Evolutionary conservation across 2,113 vertebrate genomes (phyloP), one percentile per base, ranked within the genome.

Genomic region (Pachypanchax playfairii): DNA sequence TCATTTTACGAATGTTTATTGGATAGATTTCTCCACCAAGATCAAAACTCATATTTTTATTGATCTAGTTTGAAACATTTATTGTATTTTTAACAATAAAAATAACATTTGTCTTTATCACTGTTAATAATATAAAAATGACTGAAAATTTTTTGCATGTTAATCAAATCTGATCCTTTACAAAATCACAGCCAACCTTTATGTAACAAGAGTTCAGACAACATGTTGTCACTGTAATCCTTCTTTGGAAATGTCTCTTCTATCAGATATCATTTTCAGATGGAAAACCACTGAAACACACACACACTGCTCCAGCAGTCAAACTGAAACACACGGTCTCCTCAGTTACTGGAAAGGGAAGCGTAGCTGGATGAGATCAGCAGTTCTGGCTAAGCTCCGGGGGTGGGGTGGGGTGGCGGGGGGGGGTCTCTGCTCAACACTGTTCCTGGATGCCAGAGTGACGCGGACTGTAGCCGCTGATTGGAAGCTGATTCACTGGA

Each of bases 361-460:
- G 77, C 54, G 47, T 42, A 18, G 68, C 76, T 62, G 80, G 48
- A 82, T 87, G 87, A 87, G 78, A 70, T 87, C 84, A 87, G 80
- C 87, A 84, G 67, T 86, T 85, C 82, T 80, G 65, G 56, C 83
- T 58, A 39, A 58, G 80, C 79, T 73, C 61, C 47, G 61, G 20
- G 42, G 46, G 56, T 65, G 39, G 2, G 6, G n/a, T 57, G 20
- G 42, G 46, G 56, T 65, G 39, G 2, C 1, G n/a, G n/a, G 4
- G 17, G 38, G 14, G 38, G 53, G 58, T 77, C 60, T 77, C 53
- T 59, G 64, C 44, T 53, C 35, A 56, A 82, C 78, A 57, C 76
- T 72, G 24, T 57, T 88, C 86, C 86, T 83, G 86, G 82, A 86
- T 83, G 79, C 77, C 66, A 36, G 75, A 68, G 65, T 83, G 85